Evolutionary conservation across 2,113 vertebrate species (phyloP).

Genomic region (Podarcis cretensis): DNA sequence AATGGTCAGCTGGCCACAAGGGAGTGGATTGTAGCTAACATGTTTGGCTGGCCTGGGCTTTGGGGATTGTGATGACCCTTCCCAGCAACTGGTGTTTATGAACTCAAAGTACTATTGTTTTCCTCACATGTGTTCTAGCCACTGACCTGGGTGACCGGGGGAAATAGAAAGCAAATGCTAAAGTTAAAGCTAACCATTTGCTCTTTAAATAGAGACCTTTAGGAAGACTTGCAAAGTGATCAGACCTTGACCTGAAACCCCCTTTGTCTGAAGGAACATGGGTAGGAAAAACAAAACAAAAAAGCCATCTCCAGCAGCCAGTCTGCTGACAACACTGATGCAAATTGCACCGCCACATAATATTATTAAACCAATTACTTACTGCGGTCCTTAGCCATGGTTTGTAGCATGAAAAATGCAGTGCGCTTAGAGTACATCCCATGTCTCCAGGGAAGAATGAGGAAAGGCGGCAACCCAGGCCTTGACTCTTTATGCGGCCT

Average conservation of each 20-base stretch:
- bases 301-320: not conserved
- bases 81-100: constrained; percentile 14
- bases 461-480: not conserved
- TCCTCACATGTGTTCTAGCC: not conserved
- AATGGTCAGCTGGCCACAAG: not conserved
- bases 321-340: not conserved
- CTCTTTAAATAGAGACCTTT: constrained; percentile 20
- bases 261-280: not conserved
- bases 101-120: not conserved
- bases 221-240: not conserved
- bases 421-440: constrained; percentile 31
- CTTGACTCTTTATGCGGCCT: constrained; percentile 22
- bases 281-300: not conserved
- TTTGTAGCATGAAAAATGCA: not conserved
- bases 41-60: not conserved
- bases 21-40: not conserved
- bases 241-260: not conserved
- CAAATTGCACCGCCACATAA: constrained; percentile 11
- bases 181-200: not conserved
- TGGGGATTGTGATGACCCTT: not conserved
- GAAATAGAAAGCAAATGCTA: not conserved
- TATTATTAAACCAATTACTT: constrained; percentile 36
- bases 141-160: constrained; percentile 17
- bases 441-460: constrained; percentile 32
- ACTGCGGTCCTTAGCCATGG: constrained; percentile 23